Conservation (phyloP, 2,113 vertebrate genomes). For the Lophochroa leadbeateri region DNA sequence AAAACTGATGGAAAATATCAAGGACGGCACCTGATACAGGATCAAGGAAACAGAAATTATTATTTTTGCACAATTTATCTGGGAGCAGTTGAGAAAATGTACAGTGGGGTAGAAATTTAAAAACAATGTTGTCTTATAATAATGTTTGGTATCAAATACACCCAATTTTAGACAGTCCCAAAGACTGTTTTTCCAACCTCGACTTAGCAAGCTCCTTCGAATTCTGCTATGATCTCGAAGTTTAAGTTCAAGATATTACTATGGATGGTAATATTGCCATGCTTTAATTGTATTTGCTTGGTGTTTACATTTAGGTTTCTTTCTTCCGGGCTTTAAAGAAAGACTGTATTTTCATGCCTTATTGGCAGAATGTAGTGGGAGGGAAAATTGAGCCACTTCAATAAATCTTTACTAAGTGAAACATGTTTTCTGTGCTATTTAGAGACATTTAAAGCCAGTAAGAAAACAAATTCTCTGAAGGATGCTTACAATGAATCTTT, state of each 20-base stretch:
- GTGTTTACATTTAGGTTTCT: background rate
- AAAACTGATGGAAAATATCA: background rate
- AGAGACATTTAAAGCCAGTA: constrained; percentile 8
- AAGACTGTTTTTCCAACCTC: background rate
- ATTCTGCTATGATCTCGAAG: background rate
- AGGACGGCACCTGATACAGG: background rate
- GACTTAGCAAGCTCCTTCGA: background rate
- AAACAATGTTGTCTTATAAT: background rate
- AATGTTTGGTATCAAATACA: background rate
- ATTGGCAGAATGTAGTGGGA: background rate
- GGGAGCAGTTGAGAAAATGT: background rate
- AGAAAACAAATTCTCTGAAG: background rate
- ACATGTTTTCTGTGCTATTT: background rate
- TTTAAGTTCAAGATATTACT: background rate
- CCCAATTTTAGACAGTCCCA: background rate
- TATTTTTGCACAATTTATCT: background rate
- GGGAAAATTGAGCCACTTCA: background rate
- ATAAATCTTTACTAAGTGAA: constrained; percentile 5
- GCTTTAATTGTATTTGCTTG: background rate
- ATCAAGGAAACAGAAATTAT: background rate
- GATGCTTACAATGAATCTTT: background rate
- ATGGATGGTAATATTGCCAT: background rate
- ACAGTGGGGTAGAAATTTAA: background rate
- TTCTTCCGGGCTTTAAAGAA: background rate
- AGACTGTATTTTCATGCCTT: background rate